Percentiles rank a stretch among this genome's conserved stretches.
Conservation (phyloP, 1,140 invertebrate genomes). For the Matsumurasca onukii region DNA sequence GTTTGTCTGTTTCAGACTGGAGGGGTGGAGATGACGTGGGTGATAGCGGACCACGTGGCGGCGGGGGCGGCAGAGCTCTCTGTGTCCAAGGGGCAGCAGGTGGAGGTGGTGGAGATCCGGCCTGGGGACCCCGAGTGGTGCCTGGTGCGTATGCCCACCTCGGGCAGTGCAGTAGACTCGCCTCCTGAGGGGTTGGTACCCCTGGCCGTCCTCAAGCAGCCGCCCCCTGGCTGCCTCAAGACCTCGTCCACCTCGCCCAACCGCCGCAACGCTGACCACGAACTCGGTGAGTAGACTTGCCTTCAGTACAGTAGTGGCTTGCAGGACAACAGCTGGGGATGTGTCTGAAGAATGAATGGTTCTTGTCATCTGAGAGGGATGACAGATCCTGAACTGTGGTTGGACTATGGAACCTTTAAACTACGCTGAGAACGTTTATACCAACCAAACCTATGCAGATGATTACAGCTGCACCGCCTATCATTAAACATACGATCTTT, state of each 20-base stretch:
- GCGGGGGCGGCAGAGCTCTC: conserved; percentile 67
- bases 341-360: too few relatives aligned
- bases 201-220: conserved; percentile 77
- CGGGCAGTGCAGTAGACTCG: conserved; percentile 58
- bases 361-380: too few relatives aligned
- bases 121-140: conserved; percentile 60
- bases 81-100: conserved; percentile 86
- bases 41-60: conserved; percentile 78
- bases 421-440: too few relatives aligned
- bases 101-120: conserved; percentile 81
- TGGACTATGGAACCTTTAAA: too few relatives aligned
- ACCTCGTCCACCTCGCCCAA: conserved; percentile 60
- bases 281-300: conserved; percentile 45
- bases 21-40: conserved; percentile 82
- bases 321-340: too few relatives aligned
- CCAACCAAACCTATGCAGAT: too few relatives aligned
- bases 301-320: too few relatives aligned
- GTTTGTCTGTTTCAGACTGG: conserved; percentile 42
- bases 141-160: conserved; percentile 57
- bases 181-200: conserved; percentile 80
- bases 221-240: conserved; percentile 44
- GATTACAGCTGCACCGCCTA: too few relatives aligned
- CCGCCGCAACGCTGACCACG: conserved; percentile 45
- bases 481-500: too few relatives aligned
- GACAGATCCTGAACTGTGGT: too few relatives aligned